Evolutionary conservation across 1,140 invertebrate genomes (phyloP), one percentile per base, ranked within the genome.

Genomic region (Zaprionus ghesquierei): DNA sequence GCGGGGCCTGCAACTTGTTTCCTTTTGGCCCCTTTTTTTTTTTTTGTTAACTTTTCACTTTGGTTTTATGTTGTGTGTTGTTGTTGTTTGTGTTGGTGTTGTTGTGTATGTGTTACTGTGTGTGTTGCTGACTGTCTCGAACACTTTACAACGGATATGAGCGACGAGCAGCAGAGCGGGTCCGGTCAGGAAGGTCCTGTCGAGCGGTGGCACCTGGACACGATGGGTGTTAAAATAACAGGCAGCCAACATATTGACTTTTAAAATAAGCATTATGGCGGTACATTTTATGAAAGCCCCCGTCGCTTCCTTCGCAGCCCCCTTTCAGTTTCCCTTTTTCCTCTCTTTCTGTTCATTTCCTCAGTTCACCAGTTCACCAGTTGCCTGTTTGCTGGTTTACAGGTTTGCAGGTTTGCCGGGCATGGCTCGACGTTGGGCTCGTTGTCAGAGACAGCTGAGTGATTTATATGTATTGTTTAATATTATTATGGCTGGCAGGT

Each of bases 381-480:
- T n/a, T n/a, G n/a, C n/a, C n/a, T n/a, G n/a, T n/a, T n/a, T n/a
- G n/a, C n/a, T n/a, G n/a, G n/a, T 35, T 73, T 46, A 25, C 68
- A 35, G 10, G 54, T 35, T 73, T 46, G 33, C 68, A 35, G 10
- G 54, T 49, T 53, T 35, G 49, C 66, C 44, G 27, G 29, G 27
- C 38, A 41, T 33, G 29, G 62, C 33, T 53, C 61, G 60, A 59
- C 64, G 74, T 63, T 75, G 76, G 73, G 70, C 70, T 73, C 64
- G 64, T 73, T 68, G 53, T 72, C 82, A 75, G 81, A 86, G 81
- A 86, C 82, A 86, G 79, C 79, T 86, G 81, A 86, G 81, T 86
- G 81, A 86, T 86, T 86, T 86, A 86, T 86, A 86, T 87, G 76
- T 86, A 86, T 86, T 86, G 81, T 86, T 86, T 86, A 86, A 87